phyloP scores from a whole-genome alignment of 2,797 vertebrate species.

The Emydoidea blandingii region DNA sequence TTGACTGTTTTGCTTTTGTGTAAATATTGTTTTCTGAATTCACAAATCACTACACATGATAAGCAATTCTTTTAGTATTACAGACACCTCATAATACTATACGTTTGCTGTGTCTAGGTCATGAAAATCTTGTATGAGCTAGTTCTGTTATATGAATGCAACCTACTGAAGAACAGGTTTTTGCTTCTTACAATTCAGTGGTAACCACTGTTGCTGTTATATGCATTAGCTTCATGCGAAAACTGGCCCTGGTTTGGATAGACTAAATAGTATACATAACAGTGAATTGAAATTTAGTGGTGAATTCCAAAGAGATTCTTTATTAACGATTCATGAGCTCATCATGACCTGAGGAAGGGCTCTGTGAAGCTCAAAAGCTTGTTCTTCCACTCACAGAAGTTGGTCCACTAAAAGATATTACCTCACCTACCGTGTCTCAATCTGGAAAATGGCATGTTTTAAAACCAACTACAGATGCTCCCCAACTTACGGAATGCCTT shows the following conservation, averaged over 20 bases:
- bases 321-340: not conserved
- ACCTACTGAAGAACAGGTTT: not conserved
- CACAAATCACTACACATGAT: not conserved
- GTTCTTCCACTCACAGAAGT: not conserved
- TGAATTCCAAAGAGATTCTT: conserved; percentile 24
- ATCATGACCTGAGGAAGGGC: not conserved
- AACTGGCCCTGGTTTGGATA: not conserved
- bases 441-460: not conserved
- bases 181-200: fast-evolving
- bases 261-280: not conserved
- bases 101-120: not conserved
- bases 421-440: not conserved
- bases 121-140: not conserved
- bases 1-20: not conserved
- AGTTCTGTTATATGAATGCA: not conserved
- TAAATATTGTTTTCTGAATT: not conserved
- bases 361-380: not conserved
- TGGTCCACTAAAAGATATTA: not conserved
- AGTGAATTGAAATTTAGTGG: not conserved
- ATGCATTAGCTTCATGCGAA: not conserved
- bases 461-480: not conserved
- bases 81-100: not conserved
- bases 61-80: not conserved
- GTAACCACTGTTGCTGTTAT: not conserved
- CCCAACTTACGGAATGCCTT: too few relatives aligned